phyloP scores from a whole-genome alignment of 53 echinoderm and acorn worm species.

The Paelopatides confundens region DNA sequence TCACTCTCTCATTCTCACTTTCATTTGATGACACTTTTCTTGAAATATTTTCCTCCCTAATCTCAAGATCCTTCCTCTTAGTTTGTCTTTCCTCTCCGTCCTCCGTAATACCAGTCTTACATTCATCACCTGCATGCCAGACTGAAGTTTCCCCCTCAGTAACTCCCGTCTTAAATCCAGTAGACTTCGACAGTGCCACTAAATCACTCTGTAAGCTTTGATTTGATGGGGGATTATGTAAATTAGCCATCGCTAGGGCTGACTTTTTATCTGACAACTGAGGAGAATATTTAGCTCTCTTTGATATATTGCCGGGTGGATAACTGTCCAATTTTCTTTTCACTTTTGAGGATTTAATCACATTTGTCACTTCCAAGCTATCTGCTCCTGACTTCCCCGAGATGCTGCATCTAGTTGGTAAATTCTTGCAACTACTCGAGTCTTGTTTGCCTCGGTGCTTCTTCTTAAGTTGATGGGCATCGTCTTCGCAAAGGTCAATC shows the following conservation, averaged over 20 bases:
- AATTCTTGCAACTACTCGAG: not conserved
- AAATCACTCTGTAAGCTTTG: not conserved
- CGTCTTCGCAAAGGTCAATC: constrained; percentile 2
- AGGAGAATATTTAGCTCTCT: not conserved
- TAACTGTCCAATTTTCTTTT: constrained; percentile 25
- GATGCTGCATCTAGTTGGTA: not conserved
- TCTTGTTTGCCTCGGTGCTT: no score
- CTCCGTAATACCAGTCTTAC: not conserved
- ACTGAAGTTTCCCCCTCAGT: not conserved
- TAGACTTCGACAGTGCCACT: not conserved
- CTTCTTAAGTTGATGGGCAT: not conserved
- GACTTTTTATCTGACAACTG: not conserved
- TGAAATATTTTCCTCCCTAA: not conserved
- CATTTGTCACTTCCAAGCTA: constrained; percentile 8
- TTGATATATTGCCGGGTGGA: not conserved
- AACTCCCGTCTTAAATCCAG: not conserved
- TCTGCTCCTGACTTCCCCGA: not conserved
- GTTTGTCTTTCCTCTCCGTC: not conserved
- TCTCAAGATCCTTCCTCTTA: not conserved
- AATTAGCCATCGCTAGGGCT: constrained; percentile 4
- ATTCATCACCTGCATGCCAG: not conserved
- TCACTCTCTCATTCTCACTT: not conserved
- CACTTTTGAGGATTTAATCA: not conserved
- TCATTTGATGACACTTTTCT: not conserved
- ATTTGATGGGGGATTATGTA: constrained; percentile 42